Evolutionary conservation across 2,888 invertebrate genomes (phyloP).

Genomic region (Patella ulyssiponensis): DNA sequence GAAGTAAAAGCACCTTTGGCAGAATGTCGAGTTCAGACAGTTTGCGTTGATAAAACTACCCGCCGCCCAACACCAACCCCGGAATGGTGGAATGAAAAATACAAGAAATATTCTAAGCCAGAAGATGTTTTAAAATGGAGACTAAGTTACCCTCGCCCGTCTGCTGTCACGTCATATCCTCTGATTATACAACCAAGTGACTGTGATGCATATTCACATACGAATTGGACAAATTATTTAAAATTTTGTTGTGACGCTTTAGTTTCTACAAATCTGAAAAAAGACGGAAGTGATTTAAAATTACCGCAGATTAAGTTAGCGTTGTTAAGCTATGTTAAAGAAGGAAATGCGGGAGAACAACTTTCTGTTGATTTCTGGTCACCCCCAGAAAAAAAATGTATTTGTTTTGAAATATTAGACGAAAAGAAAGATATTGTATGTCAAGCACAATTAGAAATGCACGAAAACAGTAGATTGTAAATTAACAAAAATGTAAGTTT

Average conservation of each 20-base stretch:
- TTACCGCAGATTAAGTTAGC: conserved; percentile 16
- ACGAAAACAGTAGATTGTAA: not conserved
- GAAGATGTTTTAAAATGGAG: not conserved
- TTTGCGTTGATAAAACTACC: conserved; percentile 24
- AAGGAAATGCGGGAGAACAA: conserved; percentile 28
- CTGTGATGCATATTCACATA: conserved; percentile 28
- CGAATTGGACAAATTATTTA: conserved; percentile 31
- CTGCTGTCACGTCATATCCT: not conserved
- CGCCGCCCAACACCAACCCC: conserved; percentile 26
- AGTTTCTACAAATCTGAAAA: conserved; percentile 16
- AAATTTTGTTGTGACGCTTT: conserved; percentile 28
- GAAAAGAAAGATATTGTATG: not conserved
- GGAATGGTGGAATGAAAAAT: conserved; percentile 36
- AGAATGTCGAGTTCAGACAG: conserved; percentile 29
- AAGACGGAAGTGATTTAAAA: not conserved
- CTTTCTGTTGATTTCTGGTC: conserved; percentile 30
- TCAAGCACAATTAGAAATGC: conserved; percentile 3
- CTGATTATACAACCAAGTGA: conserved; percentile 23
- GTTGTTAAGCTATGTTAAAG: conserved; percentile 22
- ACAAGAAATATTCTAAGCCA: not conserved
- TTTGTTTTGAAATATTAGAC: conserved; percentile 30
- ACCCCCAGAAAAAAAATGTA: not conserved
- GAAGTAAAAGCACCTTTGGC: conserved; percentile 16
- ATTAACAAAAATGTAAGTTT: too few species aligned
- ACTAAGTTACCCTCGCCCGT: not conserved